A percentile compares a stretch with the other conserved stretches of the same genome.
Conservation (phyloP, 2,888 invertebrate genomes). For the Heliconius ismenius region DNA sequence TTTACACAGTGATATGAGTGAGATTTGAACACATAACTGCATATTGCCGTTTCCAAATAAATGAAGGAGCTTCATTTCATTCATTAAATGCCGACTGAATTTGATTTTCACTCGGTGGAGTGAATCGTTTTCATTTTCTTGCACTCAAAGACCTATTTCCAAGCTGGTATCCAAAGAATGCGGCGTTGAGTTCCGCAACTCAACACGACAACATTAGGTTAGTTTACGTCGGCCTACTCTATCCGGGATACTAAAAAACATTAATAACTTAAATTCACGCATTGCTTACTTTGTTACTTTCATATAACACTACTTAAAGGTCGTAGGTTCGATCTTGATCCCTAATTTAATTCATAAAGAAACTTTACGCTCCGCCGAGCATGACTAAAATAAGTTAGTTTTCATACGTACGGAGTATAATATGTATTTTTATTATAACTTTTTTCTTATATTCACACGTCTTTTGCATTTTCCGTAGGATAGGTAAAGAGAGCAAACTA, state of each 20-base stretch:
- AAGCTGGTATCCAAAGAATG: too few species aligned
- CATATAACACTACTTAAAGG: neutral
- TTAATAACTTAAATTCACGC: neutral
- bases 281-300: slow-evolving; percentile 2
- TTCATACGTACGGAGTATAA: neutral
- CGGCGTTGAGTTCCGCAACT: too few species aligned
- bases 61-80: too few species aligned
- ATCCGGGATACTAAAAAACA: too few species aligned
- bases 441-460: neutral
- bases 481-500: neutral
- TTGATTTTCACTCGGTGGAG: too few species aligned
- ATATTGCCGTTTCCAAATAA: too few species aligned
- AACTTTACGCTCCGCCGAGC: slow-evolving; percentile 4
- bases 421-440: neutral
- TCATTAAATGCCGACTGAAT: too few species aligned
- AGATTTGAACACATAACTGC: too few species aligned
- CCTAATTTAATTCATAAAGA: slow-evolving; percentile 7
- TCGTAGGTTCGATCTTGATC: slow-evolving; percentile 16
- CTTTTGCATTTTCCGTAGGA: neutral
- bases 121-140: too few species aligned
- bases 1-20: too few species aligned
- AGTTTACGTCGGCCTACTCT: neutral
- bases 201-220: too few species aligned
- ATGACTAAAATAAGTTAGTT: neutral
- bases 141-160: too few species aligned